Conservation (phyloP, 2,888 invertebrate species). For the Orgyia antiqua region DNA sequence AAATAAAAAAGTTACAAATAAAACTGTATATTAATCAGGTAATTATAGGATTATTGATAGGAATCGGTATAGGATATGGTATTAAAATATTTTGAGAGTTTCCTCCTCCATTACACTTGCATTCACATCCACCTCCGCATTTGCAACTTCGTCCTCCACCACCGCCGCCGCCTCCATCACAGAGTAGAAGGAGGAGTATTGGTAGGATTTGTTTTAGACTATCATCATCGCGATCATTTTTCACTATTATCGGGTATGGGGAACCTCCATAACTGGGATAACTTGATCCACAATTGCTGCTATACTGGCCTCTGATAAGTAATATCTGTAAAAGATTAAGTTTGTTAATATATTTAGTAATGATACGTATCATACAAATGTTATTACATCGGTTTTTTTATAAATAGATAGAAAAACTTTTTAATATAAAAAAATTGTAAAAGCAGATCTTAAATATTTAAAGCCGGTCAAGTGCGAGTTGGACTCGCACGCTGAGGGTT, state of each 20-base stretch:
- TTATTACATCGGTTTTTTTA: too few relatives aligned
- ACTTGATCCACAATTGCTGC: conserved; percentile 20
- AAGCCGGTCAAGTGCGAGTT: too few relatives aligned
- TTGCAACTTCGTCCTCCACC: conserved; percentile 24
- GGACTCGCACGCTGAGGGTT: too few relatives aligned
- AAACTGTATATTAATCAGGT: conserved; percentile 4
- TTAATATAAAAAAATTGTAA: too few relatives aligned
- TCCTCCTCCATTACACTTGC: conserved; percentile 12
- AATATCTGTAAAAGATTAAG: conserved; percentile 25
- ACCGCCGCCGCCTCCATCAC: conserved; percentile 29
- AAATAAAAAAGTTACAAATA: not conserved
- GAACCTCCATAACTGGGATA: conserved; percentile 28
- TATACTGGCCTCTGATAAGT: conserved; percentile 36
- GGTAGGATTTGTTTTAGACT: conserved; percentile 36
- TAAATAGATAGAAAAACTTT: too few relatives aligned
- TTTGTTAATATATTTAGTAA: too few relatives aligned
- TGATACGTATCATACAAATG: not conserved
- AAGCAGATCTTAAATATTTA: too few relatives aligned
- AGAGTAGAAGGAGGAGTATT: conserved; percentile 39
- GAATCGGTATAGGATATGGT: conserved; percentile 43
- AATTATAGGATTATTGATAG: conserved; percentile 31
- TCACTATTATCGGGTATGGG: conserved; percentile 38
- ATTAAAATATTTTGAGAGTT: conserved; percentile 32
- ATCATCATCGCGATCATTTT: conserved; percentile 33
- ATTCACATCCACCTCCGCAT: conserved; percentile 16